phyloP scores from a whole-genome alignment of 37 sponge, comb jelly and placozoan genomes.

The Beroe forskalii region DNA sequence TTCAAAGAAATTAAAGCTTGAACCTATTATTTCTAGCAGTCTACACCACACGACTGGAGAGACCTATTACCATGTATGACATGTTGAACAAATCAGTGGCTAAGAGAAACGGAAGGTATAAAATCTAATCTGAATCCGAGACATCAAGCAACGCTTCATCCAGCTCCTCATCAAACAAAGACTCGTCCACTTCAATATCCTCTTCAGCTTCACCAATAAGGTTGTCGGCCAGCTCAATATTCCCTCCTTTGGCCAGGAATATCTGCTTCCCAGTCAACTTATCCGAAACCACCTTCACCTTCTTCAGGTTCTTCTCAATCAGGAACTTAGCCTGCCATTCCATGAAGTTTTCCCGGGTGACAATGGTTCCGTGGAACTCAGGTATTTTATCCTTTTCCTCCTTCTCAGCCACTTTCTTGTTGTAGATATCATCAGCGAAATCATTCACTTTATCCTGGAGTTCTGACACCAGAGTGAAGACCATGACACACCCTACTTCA shows the following conservation, averaged over 20 bases:
- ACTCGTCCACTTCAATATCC: slow-evolving; percentile 45
- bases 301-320: background rate
- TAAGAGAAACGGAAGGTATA: no score
- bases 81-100: no score
- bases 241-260: slow-evolving; percentile 56
- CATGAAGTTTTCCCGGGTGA: slow-evolving; percentile 26
- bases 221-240: slow-evolving; percentile 31
- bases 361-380: slow-evolving; percentile 49
- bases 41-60: no score
- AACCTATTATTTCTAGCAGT: no score
- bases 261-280: slow-evolving; percentile 52
- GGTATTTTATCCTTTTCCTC: slow-evolving; percentile 51
- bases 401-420: slow-evolving; percentile 29
- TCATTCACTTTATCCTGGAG: slow-evolving; percentile 52
- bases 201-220: slow-evolving; percentile 52
- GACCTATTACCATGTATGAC: no score
- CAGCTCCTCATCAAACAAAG: slow-evolving; percentile 47
- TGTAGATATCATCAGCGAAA: slow-evolving; percentile 49
- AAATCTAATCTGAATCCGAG: slow-evolving; percentile 46
- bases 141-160: slow-evolving; percentile 37
- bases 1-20: no score
- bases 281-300: slow-evolving; percentile 60
- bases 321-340: slow-evolving; percentile 46
- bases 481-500: slow-evolving; percentile 58
- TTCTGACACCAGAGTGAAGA: slow-evolving; percentile 49